Base-by-base conservation (phyloP, 1,140 invertebrate genomes). In the Macrotrachela quadricornifera region DNA sequence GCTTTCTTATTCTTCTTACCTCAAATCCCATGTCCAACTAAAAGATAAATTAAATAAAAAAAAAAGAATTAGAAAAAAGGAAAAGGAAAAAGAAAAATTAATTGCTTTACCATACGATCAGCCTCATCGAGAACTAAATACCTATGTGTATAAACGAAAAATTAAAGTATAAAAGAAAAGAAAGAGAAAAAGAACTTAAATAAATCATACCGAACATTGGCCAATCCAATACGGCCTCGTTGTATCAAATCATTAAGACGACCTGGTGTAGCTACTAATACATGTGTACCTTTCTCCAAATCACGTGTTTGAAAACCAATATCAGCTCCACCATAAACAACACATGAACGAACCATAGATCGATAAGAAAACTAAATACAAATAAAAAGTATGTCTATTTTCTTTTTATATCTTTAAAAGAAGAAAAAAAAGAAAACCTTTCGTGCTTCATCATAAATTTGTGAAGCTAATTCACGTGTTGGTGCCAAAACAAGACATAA, bases 1-100 rank as follows among this genome's bases (percentile, higher is more conserved):
- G 8, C 21, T 30, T 30, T 2, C 8, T 30, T 30, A 4, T 30
- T 30, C 21, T 30, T 30, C 21, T 30, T 30, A 30, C 21, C 21
- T 97, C 92, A 71, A 99, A 99, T 69, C 92, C 92, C 91, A 96
- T 96, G 73, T 96, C 90, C 66, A 97, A 75, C 90, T 30, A 4
- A 30, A 30, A 30, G 8, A 30, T 30, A 8, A 30, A n/a, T n/a
- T 30, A 30, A 30, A 30, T 4, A 30, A 30, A 30, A 30, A 2
- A 30, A 30, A 2, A 30, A 30, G 8, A 8, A 4, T 30, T 30
- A 30, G n/a, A n/a, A n/a, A 30, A 30, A 4, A 4, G 2, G 3
- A 30, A 2, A 30, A 30, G 21, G 21, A 2, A 30, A 30, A 30
- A 30, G 2, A 30, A 4, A 30, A 2, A 8, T 30, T 4, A 30